A percentile compares a stretch with the other conserved stretches of the same genome.
Conservation (phyloP, 2,113 vertebrate species). For the Coracopsis vasa region DNA sequence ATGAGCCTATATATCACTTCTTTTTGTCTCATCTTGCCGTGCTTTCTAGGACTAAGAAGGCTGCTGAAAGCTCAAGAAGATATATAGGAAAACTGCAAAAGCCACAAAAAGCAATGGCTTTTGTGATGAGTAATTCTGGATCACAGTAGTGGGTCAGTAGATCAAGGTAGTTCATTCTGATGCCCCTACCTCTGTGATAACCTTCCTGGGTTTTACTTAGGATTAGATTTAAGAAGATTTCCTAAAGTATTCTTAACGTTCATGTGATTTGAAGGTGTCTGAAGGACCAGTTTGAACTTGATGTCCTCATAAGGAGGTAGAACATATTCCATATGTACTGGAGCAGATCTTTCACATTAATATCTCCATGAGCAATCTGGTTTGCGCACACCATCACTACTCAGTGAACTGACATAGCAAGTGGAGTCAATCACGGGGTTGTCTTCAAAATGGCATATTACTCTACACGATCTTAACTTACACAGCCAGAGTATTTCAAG, state of each 20-base stretch:
- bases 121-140: background rate
- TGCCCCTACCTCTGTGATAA: background rate
- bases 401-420: background rate
- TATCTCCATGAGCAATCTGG: background rate
- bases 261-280: background rate
- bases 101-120: background rate
- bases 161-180: background rate
- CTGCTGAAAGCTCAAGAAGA: background rate
- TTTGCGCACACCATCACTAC: background rate
- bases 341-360: background rate
- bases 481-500: background rate
- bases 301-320: background rate
- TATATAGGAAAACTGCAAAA: background rate
- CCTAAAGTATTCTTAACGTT: background rate
- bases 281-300: background rate
- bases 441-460: background rate
- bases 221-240: background rate
- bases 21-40: background rate
- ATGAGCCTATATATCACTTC: background rate
- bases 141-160: background rate
- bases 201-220: background rate
- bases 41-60: background rate
- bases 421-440: rapidly evolving
- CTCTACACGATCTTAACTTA: background rate
- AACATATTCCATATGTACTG: background rate